Conservation (phyloP, 2,113 vertebrate genomes). For the Oreochromis aureus region DNA sequence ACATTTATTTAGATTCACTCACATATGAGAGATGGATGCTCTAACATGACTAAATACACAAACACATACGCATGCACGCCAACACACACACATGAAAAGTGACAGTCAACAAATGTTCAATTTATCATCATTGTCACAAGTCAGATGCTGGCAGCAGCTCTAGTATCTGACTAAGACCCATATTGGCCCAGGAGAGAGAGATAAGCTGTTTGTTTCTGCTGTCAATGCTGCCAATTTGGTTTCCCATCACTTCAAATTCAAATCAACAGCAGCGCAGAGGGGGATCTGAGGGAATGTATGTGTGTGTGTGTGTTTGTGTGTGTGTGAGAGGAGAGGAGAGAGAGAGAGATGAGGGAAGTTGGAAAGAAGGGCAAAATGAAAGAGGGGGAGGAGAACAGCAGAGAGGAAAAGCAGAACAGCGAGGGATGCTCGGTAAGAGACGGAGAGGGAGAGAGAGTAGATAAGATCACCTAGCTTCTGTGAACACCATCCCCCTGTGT, state of each 20-base stretch:
- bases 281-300: constrained; percentile 59
- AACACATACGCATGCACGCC: neutral
- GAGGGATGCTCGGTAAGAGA: constrained; percentile 37
- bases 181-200: constrained; percentile 66
- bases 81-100: neutral
- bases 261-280: constrained; percentile 66
- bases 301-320: neutral
- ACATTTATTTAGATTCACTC: neutral
- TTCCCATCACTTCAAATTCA: constrained; percentile 72
- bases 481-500: constrained; percentile 79
- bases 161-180: constrained; percentile 65
- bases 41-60: neutral
- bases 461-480: constrained; percentile 77
- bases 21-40: neutral
- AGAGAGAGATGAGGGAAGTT: constrained; percentile 34
- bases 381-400: constrained; percentile 6
- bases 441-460: constrained; percentile 43
- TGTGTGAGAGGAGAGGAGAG: constrained; percentile 41
- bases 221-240: constrained; percentile 71
- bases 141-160: constrained; percentile 60
- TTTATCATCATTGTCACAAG: constrained; percentile 69
- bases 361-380: constrained; percentile 39
- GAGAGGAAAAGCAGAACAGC: constrained; percentile 35
- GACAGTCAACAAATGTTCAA: constrained; percentile 33
- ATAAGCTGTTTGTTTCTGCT: constrained; percentile 73